Evolutionary conservation across 2,888 invertebrate genomes (phyloP).

Genomic region (Machimus atricapillus): DNA sequence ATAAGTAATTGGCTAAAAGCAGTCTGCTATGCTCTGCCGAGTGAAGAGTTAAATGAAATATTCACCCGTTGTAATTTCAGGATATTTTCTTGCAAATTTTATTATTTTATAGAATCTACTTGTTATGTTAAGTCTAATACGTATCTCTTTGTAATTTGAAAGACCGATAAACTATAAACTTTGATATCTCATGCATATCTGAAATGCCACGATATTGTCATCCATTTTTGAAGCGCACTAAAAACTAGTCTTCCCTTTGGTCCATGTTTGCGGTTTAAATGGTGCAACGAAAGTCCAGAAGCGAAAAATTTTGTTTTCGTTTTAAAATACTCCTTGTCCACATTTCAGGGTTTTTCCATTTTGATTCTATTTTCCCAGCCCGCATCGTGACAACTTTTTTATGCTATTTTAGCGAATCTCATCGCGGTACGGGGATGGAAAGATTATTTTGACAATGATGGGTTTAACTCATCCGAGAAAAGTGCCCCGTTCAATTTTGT

Average conservation of each 20-base stretch:
- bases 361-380: neutral
- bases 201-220: neutral
- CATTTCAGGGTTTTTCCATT: neutral
- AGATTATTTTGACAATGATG: neutral
- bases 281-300: neutral
- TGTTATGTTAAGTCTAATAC: neutral
- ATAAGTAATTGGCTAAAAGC: neutral
- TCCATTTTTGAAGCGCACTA: neutral
- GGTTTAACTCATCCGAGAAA: neutral
- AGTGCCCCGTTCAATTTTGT: neutral
- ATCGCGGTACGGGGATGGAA: neutral
- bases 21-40: neutral
- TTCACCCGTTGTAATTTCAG: neutral
- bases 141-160: neutral
- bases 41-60: neutral
- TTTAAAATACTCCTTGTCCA: neutral
- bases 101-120: neutral
- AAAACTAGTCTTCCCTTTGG: neutral
- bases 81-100: neutral
- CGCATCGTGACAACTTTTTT: neutral
- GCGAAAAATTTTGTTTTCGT: neutral
- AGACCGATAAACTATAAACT: neutral
- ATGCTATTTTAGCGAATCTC: neutral
- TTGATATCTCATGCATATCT: neutral
- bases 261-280: neutral